Base-by-base conservation (phyloP, 2,113 vertebrate species). In the Hippotragus niger region DNA sequence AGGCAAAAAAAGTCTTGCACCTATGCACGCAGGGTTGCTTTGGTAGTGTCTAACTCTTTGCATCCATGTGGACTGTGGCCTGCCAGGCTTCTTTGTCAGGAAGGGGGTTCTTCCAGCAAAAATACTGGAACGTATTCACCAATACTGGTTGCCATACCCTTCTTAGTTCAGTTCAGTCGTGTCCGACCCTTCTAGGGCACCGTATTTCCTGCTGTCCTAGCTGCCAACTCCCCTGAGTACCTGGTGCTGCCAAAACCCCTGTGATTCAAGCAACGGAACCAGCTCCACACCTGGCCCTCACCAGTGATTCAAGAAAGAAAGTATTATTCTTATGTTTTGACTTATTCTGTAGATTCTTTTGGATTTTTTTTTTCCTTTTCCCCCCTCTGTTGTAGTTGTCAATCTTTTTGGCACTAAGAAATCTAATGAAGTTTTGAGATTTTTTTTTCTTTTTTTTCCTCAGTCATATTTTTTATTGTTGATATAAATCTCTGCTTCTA, bases 21-120 rank as follows among this genome's bases (percentile, higher is more conserved):
- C 64, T 36, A n/a, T 67, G 33, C 33, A 33, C 0, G 0, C 64
- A 67, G 33, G 16, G 33, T 67, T 4, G 0, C 8, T n/a, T 67
- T n/a, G 33, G 62, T 36, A 19, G 64, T 67, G 17, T 67, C 17
- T 67, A 36, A 36, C 17, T 36, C 8, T n/a, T n/a, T 67, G 33
- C 64, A 36, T n/a, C 16, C 64, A 17, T 36, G 33, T 67, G 16
- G 16, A 62, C 29, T 62, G 14, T 62, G 58, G 58, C 4, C 64
- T 36, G 64, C 64, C 33, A 67, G 33, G 17, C 4, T 10, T 67
- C 17, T 67, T 16, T 36, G 1, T 67, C 64, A 67, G 33, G 64
- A n/a, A 67, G 64, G 64, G 33, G 33, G 8, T 67, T 67, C 17
- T 67, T 17, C 33, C n/a, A 19, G 33, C 33, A 67, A 36, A n/a